Percentiles rank a stretch among this genome's conserved stretches.
phyloP scores from a whole-genome alignment of 2,113 vertebrate genomes.

The Megalops atlanticus region DNA sequence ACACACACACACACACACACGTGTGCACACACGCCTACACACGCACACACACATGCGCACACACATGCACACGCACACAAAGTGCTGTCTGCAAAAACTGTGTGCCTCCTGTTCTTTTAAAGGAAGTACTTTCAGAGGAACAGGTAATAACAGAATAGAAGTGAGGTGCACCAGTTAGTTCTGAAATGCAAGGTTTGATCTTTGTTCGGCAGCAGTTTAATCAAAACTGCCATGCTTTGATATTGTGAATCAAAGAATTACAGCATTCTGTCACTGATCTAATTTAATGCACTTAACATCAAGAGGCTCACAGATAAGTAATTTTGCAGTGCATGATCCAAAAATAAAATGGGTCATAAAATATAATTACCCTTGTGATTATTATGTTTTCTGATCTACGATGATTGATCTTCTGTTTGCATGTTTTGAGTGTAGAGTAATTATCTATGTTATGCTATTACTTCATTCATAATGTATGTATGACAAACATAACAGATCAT shows the following conservation, averaged over 20 bases:
- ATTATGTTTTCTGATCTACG: slow-evolving; percentile 33
- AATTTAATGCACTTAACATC: neutral
- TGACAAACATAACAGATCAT: slow-evolving; percentile 32
- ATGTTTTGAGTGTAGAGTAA: slow-evolving; percentile 28
- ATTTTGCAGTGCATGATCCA: slow-evolving; percentile 18
- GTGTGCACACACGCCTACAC: too few relatives aligned
- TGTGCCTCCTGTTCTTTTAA: too few relatives aligned
- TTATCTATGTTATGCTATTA: slow-evolving; percentile 37
- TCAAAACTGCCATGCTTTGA: neutral
- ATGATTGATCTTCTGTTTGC: slow-evolving; percentile 28
- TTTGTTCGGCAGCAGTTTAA: neutral
- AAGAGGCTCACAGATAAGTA: slow-evolving; percentile 9
- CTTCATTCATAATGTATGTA: slow-evolving; percentile 16
- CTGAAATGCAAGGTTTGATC: neutral
- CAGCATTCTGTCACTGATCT: neutral
- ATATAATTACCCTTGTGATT: slow-evolving; percentile 33
- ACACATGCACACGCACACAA: too few relatives aligned
- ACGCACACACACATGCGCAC: too few relatives aligned
- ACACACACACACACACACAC: too few relatives aligned
- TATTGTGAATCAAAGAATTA: slow-evolving; percentile 3
- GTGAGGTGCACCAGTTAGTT: too few relatives aligned
- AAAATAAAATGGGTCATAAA: slow-evolving; percentile 38
- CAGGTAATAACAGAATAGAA: neutral
- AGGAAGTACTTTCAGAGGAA: too few relatives aligned
- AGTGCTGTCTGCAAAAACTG: too few relatives aligned